These are phyloP conservation scores for Coelinius sp. DNA, from an alignment of 2,888 invertebrate genomes.

Conservation along the genomic window DNA sequence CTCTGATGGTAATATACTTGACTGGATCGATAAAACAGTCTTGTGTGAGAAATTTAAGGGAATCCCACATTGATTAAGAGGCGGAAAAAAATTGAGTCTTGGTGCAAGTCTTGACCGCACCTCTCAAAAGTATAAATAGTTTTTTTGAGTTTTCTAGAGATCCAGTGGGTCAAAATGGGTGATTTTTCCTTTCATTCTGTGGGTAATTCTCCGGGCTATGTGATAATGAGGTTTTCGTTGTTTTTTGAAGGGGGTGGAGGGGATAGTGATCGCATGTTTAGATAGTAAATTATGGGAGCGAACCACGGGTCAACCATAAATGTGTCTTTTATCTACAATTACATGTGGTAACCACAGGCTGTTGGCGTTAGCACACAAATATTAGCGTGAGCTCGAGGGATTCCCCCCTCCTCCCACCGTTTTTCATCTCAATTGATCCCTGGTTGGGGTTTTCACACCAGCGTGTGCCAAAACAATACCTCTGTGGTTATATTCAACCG, in stretches of 20 bases:
- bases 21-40: neutral
- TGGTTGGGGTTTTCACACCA: neutral
- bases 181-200: too few species aligned
- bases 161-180: too few species aligned
- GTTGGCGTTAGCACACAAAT: neutral
- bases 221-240: too few species aligned
- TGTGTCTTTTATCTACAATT: slow-evolving; percentile 10
- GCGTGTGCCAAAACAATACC: neutral
- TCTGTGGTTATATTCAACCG: neutral
- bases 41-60: neutral
- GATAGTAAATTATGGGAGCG: neutral
- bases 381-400: neutral
- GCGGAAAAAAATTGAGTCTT: too few species aligned
- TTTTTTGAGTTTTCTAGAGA: too few species aligned
- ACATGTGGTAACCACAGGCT: neutral
- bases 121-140: too few species aligned
- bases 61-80: too few species aligned
- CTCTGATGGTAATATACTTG: neutral
- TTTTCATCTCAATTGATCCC: slow-evolving; percentile 22
- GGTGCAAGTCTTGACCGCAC: too few species aligned
- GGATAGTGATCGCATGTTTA: neutral
- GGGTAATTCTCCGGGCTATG: too few species aligned
- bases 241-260: too few species aligned
- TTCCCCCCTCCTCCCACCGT: neutral
- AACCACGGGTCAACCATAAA: neutral